Percentiles rank a stretch among this genome's conserved stretches.
Evolutionary conservation across 2,113 vertebrate genomes (phyloP).

Genomic region (Seriola aureovittata): DNA sequence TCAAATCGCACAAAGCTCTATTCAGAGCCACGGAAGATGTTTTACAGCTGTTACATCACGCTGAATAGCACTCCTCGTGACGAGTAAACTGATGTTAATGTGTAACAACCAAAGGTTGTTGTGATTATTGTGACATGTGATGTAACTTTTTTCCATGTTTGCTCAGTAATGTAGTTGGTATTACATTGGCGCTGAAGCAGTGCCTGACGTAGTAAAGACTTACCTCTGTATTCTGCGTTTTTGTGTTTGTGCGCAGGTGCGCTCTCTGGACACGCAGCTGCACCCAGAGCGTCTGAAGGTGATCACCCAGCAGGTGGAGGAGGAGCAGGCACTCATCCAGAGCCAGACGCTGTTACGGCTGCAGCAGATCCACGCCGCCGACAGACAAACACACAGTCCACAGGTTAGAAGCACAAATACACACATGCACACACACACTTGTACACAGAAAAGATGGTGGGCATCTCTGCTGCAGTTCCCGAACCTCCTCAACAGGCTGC

Average conservation of each 20-base stretch:
- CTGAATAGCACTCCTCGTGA: neutral
- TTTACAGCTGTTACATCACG: neutral
- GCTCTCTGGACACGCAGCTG: slow-evolving; percentile 94
- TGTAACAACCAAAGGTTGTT: neutral
- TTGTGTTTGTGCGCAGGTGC: slow-evolving; percentile 84
- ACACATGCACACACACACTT: neutral
- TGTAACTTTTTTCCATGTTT: neutral
- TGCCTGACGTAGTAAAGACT: neutral
- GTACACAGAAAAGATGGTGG: neutral
- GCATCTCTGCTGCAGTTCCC: neutral
- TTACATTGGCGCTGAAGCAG: neutral
- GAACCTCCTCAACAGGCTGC: neutral
- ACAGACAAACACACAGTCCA: slow-evolving; percentile 85
- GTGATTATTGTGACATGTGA: neutral
- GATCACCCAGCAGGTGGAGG: slow-evolving; percentile 97
- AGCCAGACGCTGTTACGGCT: slow-evolving; percentile 87
- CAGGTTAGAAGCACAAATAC: slow-evolving; percentile 85
- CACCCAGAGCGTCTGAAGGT: slow-evolving; percentile 98
- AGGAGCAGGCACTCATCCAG: slow-evolving; percentile 91
- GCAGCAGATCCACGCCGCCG: slow-evolving; percentile 88
- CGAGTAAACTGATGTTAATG: neutral
- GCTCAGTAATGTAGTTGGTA: no score
- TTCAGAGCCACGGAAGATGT: neutral
- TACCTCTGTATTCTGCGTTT: neutral
- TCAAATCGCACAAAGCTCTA: neutral